These are phyloP conservation scores for Ochropleura leucogaster DNA, from an alignment of 2,888 invertebrate genomes.

Conservation along the genomic window DNA sequence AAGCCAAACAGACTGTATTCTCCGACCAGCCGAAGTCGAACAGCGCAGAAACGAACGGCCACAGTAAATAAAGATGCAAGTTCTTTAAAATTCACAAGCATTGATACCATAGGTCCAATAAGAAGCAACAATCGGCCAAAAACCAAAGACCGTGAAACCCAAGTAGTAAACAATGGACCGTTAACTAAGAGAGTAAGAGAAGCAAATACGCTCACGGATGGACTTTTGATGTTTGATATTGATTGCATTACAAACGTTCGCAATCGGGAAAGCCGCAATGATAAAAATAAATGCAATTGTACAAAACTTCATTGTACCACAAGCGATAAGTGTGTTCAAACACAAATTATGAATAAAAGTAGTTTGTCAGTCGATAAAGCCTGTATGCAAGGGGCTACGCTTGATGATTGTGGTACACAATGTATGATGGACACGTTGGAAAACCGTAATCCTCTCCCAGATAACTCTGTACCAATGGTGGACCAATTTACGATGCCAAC, in stretches of 20 bases:
- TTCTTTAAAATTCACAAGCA: conserved; percentile 68
- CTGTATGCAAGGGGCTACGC: conserved; percentile 69
- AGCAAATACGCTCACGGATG: conserved; percentile 71
- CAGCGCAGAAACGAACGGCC: conserved; percentile 52
- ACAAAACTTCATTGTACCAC: conserved; percentile 54
- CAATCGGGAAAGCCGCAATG: conserved; percentile 67
- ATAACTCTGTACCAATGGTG: background rate
- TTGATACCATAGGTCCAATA: conserved; percentile 49
- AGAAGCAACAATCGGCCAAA: conserved; percentile 53
- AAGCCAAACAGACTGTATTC: conserved; percentile 52
- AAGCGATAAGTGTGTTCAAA: conserved; percentile 73
- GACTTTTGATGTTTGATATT: conserved; percentile 73
- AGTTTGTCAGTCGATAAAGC: conserved; percentile 74
- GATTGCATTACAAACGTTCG: conserved; percentile 77
- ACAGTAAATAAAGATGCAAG: conserved; percentile 73
- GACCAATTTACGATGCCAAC: conserved; percentile 1
- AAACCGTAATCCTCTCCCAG: background rate
- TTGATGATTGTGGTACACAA: conserved; percentile 72
- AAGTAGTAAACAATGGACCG: conserved; percentile 61
- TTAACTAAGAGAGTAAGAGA: conserved; percentile 65
- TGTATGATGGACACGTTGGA: conserved; percentile 5
- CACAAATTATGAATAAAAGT: conserved; percentile 53
- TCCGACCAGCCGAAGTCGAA: conserved; percentile 63
- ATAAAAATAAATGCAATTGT: conserved; percentile 67
- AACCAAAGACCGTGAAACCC: too few species aligned